Percentiles rank a stretch among this genome's conserved stretches.
phyloP scores from a whole-genome alignment of 2,797 vertebrate species.

The Chaetophractus vellerosus region DNA sequence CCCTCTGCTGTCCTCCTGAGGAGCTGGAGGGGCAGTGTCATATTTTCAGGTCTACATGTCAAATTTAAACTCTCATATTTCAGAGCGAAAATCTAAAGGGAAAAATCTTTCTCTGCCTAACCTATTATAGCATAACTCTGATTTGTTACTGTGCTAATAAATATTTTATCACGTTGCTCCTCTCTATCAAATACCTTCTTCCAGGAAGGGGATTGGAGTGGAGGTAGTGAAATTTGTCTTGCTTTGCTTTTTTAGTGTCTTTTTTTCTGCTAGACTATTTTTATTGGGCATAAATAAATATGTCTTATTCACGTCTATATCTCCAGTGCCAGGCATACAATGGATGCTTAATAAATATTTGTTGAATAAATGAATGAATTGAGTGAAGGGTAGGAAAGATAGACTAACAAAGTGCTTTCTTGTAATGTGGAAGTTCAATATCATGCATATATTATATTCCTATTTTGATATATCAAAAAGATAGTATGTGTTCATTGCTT shows the following conservation, averaged over 20 bases:
- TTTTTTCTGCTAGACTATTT: neutral
- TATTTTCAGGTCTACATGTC: neutral
- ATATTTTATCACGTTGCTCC: neutral
- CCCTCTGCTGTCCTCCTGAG: neutral
- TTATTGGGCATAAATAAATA: neutral
- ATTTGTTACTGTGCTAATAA: neutral
- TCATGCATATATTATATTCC: neutral
- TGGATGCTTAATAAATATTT: conserved; percentile 17
- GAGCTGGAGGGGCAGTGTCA: neutral
- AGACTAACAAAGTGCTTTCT: neutral
- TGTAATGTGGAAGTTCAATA: neutral
- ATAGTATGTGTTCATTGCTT: conserved; percentile 17
- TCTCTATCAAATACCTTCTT: neutral
- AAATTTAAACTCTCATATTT: neutral
- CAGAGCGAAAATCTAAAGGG: conserved; percentile 18
- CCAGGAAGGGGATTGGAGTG: neutral
- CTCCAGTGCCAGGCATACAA: neutral
- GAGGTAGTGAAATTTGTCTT: conserved; percentile 7
- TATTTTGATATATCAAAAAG: conserved; percentile 24
- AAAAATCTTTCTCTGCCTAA: neutral
- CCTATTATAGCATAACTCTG: neutral
- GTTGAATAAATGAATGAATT: conserved; percentile 1
- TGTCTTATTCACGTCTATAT: neutral
- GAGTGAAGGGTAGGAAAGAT: neutral
- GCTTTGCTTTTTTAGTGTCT: neutral